Percentiles rank a stretch among this genome's conserved stretches.
Evolutionary conservation across 2,888 invertebrate genomes (phyloP).

Genomic region (Coleophora deauratella): DNA sequence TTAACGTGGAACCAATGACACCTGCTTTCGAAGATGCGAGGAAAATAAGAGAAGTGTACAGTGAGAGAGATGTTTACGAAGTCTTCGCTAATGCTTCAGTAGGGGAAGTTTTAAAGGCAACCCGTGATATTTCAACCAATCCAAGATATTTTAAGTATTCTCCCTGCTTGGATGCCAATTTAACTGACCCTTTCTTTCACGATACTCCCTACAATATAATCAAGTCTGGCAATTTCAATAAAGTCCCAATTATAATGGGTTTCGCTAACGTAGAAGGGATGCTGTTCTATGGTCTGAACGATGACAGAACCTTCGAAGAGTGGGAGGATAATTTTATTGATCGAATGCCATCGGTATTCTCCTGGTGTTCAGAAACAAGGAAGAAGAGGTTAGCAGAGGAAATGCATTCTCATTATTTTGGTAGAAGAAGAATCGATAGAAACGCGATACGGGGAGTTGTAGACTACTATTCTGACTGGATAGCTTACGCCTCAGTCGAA

Average conservation of each 20-base stretch:
- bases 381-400: conserved; percentile 33
- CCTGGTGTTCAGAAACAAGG: conserved; percentile 40
- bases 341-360: conserved; percentile 50
- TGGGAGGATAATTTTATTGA: conserved; percentile 42
- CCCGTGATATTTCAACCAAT: conserved; percentile 41
- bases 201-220: conserved; percentile 50
- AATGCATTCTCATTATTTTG: conserved; percentile 49
- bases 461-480: conserved; percentile 52
- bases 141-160: conserved; percentile 53
- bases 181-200: conserved; percentile 45
- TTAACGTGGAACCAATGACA: conserved; percentile 38
- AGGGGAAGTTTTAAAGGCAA: conserved; percentile 33
- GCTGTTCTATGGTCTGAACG: conserved; percentile 48
- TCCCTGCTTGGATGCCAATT: conserved; percentile 48
- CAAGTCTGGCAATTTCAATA: conserved; percentile 43
- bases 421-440: conserved; percentile 25
- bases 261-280: conserved; percentile 46
- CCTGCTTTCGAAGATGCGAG: conserved; percentile 42
- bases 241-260: conserved; percentile 54
- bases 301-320: conserved; percentile 33
- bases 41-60: conserved; percentile 32
- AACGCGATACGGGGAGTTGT: conserved; percentile 30
- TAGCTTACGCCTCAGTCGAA: conserved; percentile 38
- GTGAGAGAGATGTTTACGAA: conserved; percentile 33
- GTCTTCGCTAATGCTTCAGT: conserved; percentile 34